Conservation (phyloP, 2,888 invertebrate species). For the Caenorhabditis sp. region DNA sequence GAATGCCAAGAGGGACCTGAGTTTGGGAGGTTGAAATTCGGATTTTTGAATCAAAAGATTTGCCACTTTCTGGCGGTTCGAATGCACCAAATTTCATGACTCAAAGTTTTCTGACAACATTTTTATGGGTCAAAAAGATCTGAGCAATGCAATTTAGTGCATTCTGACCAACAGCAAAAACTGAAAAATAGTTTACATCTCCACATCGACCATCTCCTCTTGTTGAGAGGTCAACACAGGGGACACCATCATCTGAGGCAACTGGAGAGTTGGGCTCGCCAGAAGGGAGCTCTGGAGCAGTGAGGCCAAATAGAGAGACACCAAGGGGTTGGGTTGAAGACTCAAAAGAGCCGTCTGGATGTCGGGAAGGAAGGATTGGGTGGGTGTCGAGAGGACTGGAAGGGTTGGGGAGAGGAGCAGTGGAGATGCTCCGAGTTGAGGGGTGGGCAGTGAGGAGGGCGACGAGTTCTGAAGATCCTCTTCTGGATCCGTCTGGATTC, state of each 20-base stretch:
- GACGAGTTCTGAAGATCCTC: conserved; percentile 33
- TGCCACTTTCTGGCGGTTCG: no score
- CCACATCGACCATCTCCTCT: conserved; percentile 55
- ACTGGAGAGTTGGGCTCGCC: conserved; percentile 20
- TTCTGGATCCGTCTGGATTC: conserved; percentile 62
- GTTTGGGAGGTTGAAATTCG: not conserved
- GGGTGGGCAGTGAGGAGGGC: conserved; percentile 25
- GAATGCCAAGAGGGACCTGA: conserved; percentile 32
- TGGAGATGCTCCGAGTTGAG: conserved; percentile 32
- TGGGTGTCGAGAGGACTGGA: conserved; percentile 7
- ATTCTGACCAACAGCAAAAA: no score
- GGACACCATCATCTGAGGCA: conserved; percentile 13
- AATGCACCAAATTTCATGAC: no score
- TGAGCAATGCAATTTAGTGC: no score
- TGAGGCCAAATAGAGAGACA: conserved; percentile 60
- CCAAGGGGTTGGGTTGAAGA: conserved; percentile 48
- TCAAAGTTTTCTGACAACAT: no score
- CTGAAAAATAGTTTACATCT: no score
- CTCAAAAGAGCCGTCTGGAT: conserved; percentile 50
- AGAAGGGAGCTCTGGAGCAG: conserved; percentile 47
- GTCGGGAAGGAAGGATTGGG: conserved; percentile 38
- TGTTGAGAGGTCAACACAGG: not conserved
- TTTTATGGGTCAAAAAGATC: no score
- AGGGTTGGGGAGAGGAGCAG: conserved; percentile 39
- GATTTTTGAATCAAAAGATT: no score